These are phyloP conservation scores for Napeogenes inachia DNA, from an alignment of 2,888 invertebrate species.

Conservation along the genomic window DNA sequence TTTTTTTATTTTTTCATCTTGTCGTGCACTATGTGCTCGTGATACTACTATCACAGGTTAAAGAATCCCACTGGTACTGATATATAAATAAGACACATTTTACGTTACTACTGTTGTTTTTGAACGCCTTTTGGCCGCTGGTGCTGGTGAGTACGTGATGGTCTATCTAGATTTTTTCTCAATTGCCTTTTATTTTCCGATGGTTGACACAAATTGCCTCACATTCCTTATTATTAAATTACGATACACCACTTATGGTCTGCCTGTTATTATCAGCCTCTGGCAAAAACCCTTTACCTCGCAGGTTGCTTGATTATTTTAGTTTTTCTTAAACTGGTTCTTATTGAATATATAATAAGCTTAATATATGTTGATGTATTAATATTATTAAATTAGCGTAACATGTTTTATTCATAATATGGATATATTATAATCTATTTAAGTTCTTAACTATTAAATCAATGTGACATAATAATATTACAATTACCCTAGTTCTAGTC, in stretches of 20 bases:
- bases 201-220: conserved; percentile 34
- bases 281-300: conserved; percentile 2
- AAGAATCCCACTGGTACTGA: too few species aligned
- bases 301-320: neutral
- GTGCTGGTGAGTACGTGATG: conserved; percentile 29
- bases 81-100: too few species aligned
- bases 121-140: too few species aligned
- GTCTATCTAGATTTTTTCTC: conserved; percentile 28
- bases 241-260: conserved; percentile 20
- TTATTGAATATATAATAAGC: neutral
- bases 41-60: too few species aligned
- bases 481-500: too few species aligned
- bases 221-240: conserved; percentile 30
- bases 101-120: too few species aligned
- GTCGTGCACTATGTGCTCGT: conserved; percentile 47
- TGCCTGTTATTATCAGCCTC: conserved; percentile 16
- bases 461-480: neutral
- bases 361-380: neutral
- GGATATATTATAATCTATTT: neutral
- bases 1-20: conserved; percentile 50
- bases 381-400: too few species aligned
- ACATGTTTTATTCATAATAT: too few species aligned
- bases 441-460: neutral
- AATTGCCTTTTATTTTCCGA: conserved; percentile 34
- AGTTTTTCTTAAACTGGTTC: conserved; percentile 1